Base-by-base conservation (phyloP, 2,113 vertebrate species). In the Brachirus orientalis region DNA sequence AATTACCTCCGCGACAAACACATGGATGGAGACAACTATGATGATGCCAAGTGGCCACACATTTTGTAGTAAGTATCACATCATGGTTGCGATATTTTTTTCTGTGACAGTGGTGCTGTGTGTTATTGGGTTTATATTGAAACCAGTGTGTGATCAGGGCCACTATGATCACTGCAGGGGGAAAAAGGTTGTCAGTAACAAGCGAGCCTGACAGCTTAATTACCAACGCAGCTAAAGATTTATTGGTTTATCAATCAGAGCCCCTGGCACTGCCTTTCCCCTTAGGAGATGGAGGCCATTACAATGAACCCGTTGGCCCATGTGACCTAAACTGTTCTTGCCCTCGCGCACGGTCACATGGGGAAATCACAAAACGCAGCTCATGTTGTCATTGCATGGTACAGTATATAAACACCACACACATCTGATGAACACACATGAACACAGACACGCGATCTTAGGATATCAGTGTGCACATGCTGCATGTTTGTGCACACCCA, bases 211-310 rank as follows among this genome's bases (percentile, higher is more conserved):
- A 96, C 95, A 95, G 94, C 92, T 96, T 96, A 96, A 95, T 97
- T 96, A 96, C 95, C 92, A 93, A 94, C 91, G 92, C 93, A 91
- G 91, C 94, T 95, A 96, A 96, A 95, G 96, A 97, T 97, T 96
- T 96, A 96, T 96, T 95, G 96, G 96, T 96, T 97, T 96, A 97
- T 96, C 95, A 97, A 96, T 97, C 93, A 95, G 90, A 67, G 92
- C 95, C 93, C 86, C 76, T 9, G 92, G 95, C 93, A 60, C 87
- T 92, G 91, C 90, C 88, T 93, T 92, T 79, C 59, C 92, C 94
- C 95, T 91, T 82, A 87, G 93, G 93, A 90, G 89, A 93, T 40
- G 90, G 84, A 89, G 92, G 91, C 93, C 94, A 94, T 95, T 95
- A 94, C 90, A 88, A 89, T 90, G 91, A 95, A 94, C 94, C 90